Conservation (phyloP, 1,140 invertebrate genomes). For the Myzus persicae region DNA sequence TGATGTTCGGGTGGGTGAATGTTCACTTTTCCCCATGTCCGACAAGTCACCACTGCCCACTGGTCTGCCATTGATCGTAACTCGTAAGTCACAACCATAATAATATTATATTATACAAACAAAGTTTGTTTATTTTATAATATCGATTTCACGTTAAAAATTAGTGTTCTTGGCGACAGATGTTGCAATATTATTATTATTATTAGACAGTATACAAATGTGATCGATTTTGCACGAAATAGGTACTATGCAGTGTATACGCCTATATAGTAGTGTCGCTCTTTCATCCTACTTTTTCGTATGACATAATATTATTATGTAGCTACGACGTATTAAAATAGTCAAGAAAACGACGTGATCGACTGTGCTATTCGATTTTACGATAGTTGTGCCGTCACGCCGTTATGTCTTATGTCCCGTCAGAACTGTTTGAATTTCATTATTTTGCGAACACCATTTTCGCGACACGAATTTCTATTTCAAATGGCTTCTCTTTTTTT, state of each 20-base stretch:
- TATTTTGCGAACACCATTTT: not conserved
- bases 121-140: not conserved
- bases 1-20: not conserved
- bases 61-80: not conserved
- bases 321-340: not conserved
- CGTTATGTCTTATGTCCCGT: not conserved
- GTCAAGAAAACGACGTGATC: not conserved
- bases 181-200: not conserved
- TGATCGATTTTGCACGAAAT: not conserved
- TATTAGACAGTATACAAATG: not conserved
- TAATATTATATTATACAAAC: not conserved
- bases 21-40: not conserved
- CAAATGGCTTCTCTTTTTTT: not conserved
- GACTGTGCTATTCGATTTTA: not conserved
- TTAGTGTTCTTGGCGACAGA: not conserved
- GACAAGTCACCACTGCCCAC: no score
- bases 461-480: constrained; percentile 3
- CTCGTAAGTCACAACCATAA: not conserved
- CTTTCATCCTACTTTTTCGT: not conserved
- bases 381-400: not conserved
- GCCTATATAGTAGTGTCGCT: not conserved
- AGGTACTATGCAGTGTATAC: not conserved
- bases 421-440: not conserved
- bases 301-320: not conserved
- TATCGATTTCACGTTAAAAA: not conserved